These are phyloP conservation scores for Ptilodon capucinus DNA, from an alignment of 2,888 invertebrate genomes.

Conservation along the genomic window DNA sequence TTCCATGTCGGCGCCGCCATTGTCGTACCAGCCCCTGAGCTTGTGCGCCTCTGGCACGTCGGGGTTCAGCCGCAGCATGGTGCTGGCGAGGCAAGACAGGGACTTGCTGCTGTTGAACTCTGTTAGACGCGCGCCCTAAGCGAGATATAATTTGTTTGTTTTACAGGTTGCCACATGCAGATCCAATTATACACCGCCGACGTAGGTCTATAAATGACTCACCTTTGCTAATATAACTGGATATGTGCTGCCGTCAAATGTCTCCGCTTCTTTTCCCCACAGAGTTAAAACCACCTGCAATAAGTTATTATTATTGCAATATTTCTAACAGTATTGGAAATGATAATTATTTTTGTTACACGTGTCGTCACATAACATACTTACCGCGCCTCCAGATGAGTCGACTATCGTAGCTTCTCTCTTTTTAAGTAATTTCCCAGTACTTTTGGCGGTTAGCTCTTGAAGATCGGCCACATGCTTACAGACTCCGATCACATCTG, in stretches of 20 bases:
- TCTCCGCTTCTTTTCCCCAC: conserved; percentile 95
- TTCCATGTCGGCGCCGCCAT: conserved; percentile 85
- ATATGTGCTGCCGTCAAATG: conserved; percentile 88
- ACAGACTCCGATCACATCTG: conserved; percentile 95
- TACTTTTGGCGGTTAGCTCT: conserved; percentile 87
- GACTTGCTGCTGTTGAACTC: conserved; percentile 94
- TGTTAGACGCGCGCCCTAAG: conserved; percentile 87
- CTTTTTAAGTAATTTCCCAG: conserved; percentile 93
- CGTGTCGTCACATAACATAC: conserved; percentile 22
- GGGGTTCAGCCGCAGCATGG: conserved; percentile 91
- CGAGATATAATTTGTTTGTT: not conserved
- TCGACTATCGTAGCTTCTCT: conserved; percentile 95
- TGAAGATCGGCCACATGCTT: conserved; percentile 87
- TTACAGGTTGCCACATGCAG: too few relatives aligned
- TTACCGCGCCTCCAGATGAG: conserved; percentile 86
- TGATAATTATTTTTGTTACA: too few relatives aligned
- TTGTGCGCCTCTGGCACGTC: conserved; percentile 93
- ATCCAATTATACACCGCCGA: too few relatives aligned
- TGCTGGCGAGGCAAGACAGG: conserved; percentile 82
- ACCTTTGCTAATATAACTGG: conserved; percentile 93
- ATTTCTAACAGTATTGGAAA: too few relatives aligned
- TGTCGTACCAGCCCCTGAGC: conserved; percentile 96
- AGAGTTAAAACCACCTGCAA: conserved; percentile 89
- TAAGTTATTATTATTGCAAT: too few relatives aligned
- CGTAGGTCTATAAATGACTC: too few relatives aligned